Evolutionary conservation across 2,888 invertebrate genomes (phyloP).

Genomic region (Spilarctia lutea): DNA sequence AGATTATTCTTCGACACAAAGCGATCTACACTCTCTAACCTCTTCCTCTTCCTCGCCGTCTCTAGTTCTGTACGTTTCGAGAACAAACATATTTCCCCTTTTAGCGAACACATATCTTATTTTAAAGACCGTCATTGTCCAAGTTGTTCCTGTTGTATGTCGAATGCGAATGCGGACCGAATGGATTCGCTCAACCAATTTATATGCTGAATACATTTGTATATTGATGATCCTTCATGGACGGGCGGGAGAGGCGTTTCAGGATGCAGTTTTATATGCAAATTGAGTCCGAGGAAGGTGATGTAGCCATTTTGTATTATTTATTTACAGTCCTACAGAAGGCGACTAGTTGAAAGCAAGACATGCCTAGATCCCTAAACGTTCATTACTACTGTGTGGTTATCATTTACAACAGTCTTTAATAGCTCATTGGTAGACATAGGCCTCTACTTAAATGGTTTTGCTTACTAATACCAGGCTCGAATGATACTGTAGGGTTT

Average conservation of each 20-base stretch:
- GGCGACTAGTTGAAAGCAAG: neutral
- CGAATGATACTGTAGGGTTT: neutral
- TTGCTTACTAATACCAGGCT: no score
- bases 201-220: slow-evolving; percentile 31
- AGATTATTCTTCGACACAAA: neutral
- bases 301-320: neutral
- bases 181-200: slow-evolving; percentile 13
- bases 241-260: slow-evolving; percentile 1
- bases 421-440: no score
- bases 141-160: neutral
- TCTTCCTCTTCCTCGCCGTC: slow-evolving; percentile 11
- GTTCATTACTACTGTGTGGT: no score
- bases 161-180: slow-evolving; percentile 15
- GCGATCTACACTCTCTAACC: slow-evolving; percentile 3
- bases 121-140: slow-evolving; percentile 20
- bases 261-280: slow-evolving; percentile 17
- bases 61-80: slow-evolving; percentile 10
- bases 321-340: neutral
- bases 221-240: slow-evolving; percentile 57
- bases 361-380: neutral
- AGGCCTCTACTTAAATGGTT: no score
- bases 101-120: slow-evolving; percentile 18
- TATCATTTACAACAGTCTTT: neutral
- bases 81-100: slow-evolving; percentile 15
- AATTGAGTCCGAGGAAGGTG: slow-evolving; percentile 7